Evolutionary conservation across 1,140 invertebrate genomes (phyloP), one percentile per base, ranked within the genome.

Genomic region (Triops longicaudatus): DNA sequence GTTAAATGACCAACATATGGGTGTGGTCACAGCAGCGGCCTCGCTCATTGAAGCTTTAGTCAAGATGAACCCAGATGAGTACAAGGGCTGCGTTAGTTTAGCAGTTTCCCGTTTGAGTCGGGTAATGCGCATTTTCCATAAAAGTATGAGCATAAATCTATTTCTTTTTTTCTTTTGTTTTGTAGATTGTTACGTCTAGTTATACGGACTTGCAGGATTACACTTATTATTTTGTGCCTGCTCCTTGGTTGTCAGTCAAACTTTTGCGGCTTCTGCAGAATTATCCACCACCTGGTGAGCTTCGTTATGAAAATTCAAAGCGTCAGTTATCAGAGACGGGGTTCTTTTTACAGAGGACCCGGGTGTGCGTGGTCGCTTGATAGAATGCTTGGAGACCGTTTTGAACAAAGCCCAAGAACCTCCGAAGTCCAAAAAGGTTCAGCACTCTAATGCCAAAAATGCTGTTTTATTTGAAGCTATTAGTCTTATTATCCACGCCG

Each of bases 401-500:
- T 88, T 99, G 80, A 99, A 99, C 84, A 99, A 99, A 88, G 98
- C 97, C 27, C 97, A 99, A 85, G 98, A 99, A 84, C 96, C 98
- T 76, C 97, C 97, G 42, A 99, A 99, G 85, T 99, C 98, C 28
- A 99, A 99, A 86, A 99, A 99, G 86, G 97, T 99, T 73, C 98
- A 99, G 87, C 98, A 99, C 86, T 98, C 97, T 31, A 99, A 99
- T 88, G 98, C 98, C 44, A 99, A 99, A 85, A 99, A 99, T 88
- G 97, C 98, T 72, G 97, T 99, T 22, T 87, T 99, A 1, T 99
- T 99, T 87, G 98, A 99, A 87, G 98, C 98, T 26, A 99, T 99
- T 83, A 98, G 97, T 87, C 88, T 99, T 78, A 99, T 99, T 81
- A 99, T 99, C 82, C 98, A 99, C 83, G 98, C 98, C 86, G 98